A percentile compares a stretch with the other conserved stretches of the same genome.
Conservation (phyloP, 2,888 invertebrate species). For the Mesochorus sp. region DNA sequence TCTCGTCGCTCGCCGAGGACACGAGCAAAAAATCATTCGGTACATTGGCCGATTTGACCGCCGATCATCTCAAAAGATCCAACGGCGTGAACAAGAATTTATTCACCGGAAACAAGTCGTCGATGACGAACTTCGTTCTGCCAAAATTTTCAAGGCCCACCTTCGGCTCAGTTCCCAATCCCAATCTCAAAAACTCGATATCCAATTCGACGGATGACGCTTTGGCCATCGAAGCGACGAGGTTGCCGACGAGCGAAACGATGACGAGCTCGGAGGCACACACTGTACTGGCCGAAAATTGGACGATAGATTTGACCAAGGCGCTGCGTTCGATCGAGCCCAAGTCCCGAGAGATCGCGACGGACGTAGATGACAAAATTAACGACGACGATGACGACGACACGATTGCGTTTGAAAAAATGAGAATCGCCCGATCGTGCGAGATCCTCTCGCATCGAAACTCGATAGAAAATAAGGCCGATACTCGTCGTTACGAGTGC, state of each 20-base stretch:
- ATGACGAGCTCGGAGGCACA: background rate
- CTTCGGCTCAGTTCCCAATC: too few species aligned
- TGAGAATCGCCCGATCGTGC: slow-evolving; percentile 1
- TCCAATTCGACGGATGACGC: too few species aligned
- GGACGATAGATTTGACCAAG: slow-evolving; percentile 81
- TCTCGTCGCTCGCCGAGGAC: background rate
- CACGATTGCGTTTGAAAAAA: background rate
- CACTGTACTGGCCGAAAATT: slow-evolving; percentile 67
- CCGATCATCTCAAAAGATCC: slow-evolving; percentile 75
- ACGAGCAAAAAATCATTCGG: slow-evolving; percentile 66
- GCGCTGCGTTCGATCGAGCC: slow-evolving; percentile 70
- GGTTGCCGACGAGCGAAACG: too few species aligned
- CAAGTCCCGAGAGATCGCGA: background rate
- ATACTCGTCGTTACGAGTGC: slow-evolving; percentile 45
- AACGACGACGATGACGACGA: background rate
- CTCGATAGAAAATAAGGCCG: slow-evolving; percentile 33
- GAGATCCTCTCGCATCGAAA: background rate
- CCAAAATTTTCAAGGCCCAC: slow-evolving; percentile 69
- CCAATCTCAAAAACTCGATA: too few species aligned
- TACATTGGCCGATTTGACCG: slow-evolving; percentile 75
- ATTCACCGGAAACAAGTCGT: background rate
- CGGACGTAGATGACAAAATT: slow-evolving; percentile 3
- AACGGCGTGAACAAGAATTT: slow-evolving; percentile 11
- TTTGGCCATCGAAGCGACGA: too few species aligned
- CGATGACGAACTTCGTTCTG: slow-evolving; percentile 68